Base-by-base conservation (phyloP, 1,140 invertebrate species). In the Belonocnema kinseyi region DNA sequence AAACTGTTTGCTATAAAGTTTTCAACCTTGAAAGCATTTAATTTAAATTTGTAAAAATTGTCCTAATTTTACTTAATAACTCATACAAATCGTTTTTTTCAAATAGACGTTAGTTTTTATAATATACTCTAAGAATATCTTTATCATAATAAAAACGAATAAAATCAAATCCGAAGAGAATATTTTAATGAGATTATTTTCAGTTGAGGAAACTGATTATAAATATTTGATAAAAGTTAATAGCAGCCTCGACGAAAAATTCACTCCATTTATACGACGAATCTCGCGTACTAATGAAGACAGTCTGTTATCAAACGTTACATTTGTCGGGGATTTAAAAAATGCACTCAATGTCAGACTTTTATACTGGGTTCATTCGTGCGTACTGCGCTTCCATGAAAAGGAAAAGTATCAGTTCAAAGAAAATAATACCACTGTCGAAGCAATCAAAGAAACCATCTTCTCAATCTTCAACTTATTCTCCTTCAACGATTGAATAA, bases 321-420 rank as follows among this genome's bases (percentile, higher is more conserved):
- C 26, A 46, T 26, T 66, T 40, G 33, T 46, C n/a, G n/a, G 14
- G 8, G 33, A 13, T 40, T 40, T 66, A 40, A 66, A 66, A 66
- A 66, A 66, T 40, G 14, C 61, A 33, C 61, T 40, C 61, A 56
- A 21, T 56, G 21, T 56, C 54, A 66, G 7, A 40, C 61, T 66
- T 66, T 66, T 66, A 66, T 66, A 33, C 33, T 21, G 33, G 33
- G 8, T 40, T 66, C 61, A 66, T 26, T 66, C 61, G 19, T 66
- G 3, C 26, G n/a, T 40, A 46, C 13, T n/a, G 40, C 26, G n/a
- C 16, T 40, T 7, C 16, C 26, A 40, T 66, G 33, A 66, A 66
- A 66, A 66, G n/a, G 61, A 66, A 66, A 66, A 40, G 26, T 66
- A 66, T 66, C 33, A 66, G 61, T 66, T 66, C 26, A 66, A 66